Evolutionary conservation across 2,113 vertebrate species (phyloP).

Genomic region (Dasyornis broadbenti): DNA sequence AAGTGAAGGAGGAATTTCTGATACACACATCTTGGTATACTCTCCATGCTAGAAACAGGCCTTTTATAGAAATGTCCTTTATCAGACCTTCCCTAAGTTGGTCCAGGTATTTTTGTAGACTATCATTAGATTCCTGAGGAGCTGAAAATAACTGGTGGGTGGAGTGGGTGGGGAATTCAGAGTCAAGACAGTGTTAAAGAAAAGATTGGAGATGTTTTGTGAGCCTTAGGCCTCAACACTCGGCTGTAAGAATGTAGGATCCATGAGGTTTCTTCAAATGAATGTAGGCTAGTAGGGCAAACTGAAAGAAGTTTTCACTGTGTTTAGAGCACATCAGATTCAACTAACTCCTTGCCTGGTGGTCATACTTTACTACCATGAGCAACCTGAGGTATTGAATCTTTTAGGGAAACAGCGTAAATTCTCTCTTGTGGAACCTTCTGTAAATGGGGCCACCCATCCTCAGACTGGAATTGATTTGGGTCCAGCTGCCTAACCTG

Average conservation of each 20-base stretch:
- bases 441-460: background rate
- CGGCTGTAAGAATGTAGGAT: background rate
- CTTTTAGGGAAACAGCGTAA: background rate
- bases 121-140: background rate
- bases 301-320: background rate
- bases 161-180: background rate
- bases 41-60: background rate
- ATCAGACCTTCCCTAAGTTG: background rate
- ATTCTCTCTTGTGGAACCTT: background rate
- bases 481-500: background rate
- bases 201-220: background rate
- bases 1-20: background rate
- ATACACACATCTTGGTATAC: accelerated
- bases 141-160: background rate
- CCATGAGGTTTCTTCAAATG: background rate
- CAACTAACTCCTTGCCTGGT: background rate
- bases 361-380: background rate
- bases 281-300: background rate
- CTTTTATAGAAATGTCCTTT: background rate
- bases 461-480: background rate
- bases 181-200: background rate
- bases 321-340: background rate
- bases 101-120: background rate
- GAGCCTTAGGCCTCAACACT: background rate
- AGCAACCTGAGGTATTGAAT: background rate